Conservation (phyloP, 2,113 vertebrate species). For the Pterocles orientalis region DNA sequence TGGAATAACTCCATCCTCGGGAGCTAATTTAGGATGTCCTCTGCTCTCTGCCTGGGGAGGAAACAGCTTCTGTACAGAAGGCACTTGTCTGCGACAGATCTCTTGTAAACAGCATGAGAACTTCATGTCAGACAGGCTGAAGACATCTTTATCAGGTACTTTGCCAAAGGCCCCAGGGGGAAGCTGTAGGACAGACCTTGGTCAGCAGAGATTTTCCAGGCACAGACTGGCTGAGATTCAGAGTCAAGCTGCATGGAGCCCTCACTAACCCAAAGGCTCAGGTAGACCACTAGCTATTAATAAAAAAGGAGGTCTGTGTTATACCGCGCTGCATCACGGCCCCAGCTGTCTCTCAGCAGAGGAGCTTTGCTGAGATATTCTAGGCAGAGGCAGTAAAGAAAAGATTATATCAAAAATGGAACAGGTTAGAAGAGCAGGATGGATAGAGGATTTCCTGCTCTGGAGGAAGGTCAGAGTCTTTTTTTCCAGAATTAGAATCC, state of each 20-base stretch:
- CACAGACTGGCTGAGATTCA: not conserved
- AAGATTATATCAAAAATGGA: not conserved
- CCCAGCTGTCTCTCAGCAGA: not conserved
- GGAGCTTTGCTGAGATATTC: not conserved
- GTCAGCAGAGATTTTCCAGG: slow-evolving; percentile 43
- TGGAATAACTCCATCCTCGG: slow-evolving; percentile 15
- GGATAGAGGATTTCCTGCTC: not conserved
- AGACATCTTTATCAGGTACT: slow-evolving; percentile 60
- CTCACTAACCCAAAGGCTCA: not conserved
- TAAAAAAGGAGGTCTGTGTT: not conserved
- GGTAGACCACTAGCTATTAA: not conserved
- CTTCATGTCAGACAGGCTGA: not conserved
- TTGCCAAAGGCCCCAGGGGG: slow-evolving; percentile 9
- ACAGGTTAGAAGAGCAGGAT: not conserved
- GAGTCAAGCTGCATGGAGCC: not conserved
- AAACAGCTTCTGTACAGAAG: slow-evolving; percentile 24
- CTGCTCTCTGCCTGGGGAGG: slow-evolving; percentile 39
- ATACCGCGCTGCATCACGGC: not conserved
- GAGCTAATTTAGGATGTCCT: slow-evolving; percentile 32
- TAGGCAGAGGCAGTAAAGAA: not conserved
- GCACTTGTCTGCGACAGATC: slow-evolving; percentile 58
- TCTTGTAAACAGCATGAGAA: slow-evolving; percentile 43
- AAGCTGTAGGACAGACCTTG: slow-evolving; percentile 11
- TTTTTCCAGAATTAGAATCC: not conserved
- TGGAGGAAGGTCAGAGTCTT: not conserved